A percentile compares a stretch with the other conserved stretches of the same genome.
Conservation (phyloP, 1,140 invertebrate genomes). For the Nasonia vitripennis region DNA sequence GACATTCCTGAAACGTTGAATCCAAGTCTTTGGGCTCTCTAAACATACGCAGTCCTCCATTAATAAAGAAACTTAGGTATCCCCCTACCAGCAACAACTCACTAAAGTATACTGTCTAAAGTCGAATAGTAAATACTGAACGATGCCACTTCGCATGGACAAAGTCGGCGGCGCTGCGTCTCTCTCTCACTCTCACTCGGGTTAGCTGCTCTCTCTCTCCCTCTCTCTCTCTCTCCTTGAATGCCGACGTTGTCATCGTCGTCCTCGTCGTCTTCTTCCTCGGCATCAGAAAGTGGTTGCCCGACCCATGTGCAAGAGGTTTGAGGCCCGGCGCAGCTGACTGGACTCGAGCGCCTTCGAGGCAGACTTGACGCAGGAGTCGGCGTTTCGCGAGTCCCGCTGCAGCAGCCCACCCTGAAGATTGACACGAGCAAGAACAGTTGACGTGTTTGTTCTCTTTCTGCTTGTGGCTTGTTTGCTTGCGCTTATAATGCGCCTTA, state of each 20-base stretch:
- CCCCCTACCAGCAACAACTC: constrained; percentile 39
- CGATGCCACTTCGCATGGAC: constrained; percentile 22
- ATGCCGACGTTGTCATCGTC: neutral
- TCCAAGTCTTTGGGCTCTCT: constrained; percentile 69
- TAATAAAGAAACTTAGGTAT: constrained; percentile 19
- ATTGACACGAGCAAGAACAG: constrained; percentile 66
- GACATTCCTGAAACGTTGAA: constrained; percentile 72
- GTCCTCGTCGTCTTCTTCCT: neutral
- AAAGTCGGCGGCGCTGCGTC: neutral
- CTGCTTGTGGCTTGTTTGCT: constrained; percentile 40
- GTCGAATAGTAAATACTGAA: constrained; percentile 48
- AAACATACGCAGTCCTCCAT: constrained; percentile 25
- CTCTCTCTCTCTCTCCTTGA: neutral
- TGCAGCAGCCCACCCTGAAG: constrained; percentile 69
- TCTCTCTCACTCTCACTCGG: neutral
- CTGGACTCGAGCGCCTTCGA: constrained; percentile 60
- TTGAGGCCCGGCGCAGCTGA: constrained; percentile 57
- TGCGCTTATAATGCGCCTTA: neutral
- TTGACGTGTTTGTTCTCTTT: constrained; percentile 55
- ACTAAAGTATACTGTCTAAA: constrained; percentile 34
- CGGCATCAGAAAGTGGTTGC: constrained; percentile 49
- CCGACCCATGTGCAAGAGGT: constrained; percentile 55
- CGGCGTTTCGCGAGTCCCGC: constrained; percentile 62
- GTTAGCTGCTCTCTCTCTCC: neutral
- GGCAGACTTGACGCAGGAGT: constrained; percentile 62